A percentile compares a stretch with the other conserved stretches of the same genome.
Evolutionary conservation across 2,888 invertebrate genomes (phyloP).

Genomic region (Epinotia ramella): DNA sequence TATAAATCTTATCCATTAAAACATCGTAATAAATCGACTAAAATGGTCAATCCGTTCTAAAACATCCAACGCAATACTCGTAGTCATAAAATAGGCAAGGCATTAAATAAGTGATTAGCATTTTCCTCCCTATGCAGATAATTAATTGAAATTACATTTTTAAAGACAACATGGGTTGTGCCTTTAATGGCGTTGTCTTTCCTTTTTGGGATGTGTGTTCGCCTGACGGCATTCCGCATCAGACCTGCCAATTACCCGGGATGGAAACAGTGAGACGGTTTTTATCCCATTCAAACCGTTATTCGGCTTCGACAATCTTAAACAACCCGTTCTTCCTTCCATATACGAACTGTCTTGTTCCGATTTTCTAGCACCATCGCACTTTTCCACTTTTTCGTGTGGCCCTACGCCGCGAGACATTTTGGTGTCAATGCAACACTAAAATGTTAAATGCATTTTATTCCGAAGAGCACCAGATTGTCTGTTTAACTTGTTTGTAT

Average conservation of each 20-base stretch:
- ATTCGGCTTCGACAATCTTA: slow-evolving; percentile 76
- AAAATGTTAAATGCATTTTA: slow-evolving; percentile 77
- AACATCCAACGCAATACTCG: slow-evolving; percentile 18
- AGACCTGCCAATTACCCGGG: slow-evolving; percentile 76
- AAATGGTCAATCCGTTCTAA: slow-evolving; percentile 24
- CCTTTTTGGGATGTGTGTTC: slow-evolving; percentile 77
- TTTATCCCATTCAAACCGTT: slow-evolving; percentile 72
- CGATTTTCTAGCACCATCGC: slow-evolving; percentile 79
- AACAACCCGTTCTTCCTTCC: slow-evolving; percentile 71
- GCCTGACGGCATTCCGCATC: slow-evolving; percentile 74
- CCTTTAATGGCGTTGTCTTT: slow-evolving; percentile 69
- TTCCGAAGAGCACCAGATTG: slow-evolving; percentile 62
- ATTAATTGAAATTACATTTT: slow-evolving; percentile 70
- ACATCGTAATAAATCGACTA: slow-evolving; percentile 38
- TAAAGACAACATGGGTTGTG: slow-evolving; percentile 64
- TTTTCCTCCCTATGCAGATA: slow-evolving; percentile 48
- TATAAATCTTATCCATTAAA: slow-evolving; percentile 49
- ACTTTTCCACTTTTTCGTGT: slow-evolving; percentile 70
- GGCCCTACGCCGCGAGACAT: slow-evolving; percentile 66
- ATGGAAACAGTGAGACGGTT: slow-evolving; percentile 69
- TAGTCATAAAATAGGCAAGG: slow-evolving; percentile 27
- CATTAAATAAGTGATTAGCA: slow-evolving; percentile 35
- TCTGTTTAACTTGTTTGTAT: slow-evolving; percentile 60
- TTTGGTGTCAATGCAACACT: slow-evolving; percentile 82
- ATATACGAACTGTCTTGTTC: slow-evolving; percentile 69